phyloP scores from a whole-genome alignment of 2,797 vertebrate species.

The Microctenopoma lineatum region DNA sequence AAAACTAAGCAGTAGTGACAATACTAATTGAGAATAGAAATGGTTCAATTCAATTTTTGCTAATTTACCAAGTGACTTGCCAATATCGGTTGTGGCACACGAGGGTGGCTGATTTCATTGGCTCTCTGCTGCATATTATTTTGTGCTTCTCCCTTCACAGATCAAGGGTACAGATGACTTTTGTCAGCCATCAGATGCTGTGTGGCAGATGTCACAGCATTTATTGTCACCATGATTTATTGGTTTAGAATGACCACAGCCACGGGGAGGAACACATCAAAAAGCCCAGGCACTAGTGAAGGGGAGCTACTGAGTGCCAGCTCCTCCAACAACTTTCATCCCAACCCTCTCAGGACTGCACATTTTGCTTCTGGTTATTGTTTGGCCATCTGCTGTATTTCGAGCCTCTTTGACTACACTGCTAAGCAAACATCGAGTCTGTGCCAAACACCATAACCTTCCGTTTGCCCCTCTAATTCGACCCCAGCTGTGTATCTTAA shows the following conservation, averaged over 20 bases:
- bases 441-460: constrained; percentile 70
- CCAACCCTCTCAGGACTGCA: constrained; percentile 55
- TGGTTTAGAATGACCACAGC: constrained; percentile 71
- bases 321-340: constrained; percentile 72
- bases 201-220: constrained; percentile 81
- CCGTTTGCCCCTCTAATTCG: constrained; percentile 59
- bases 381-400: constrained; percentile 80
- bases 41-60: constrained; percentile 51
- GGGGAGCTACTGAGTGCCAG: constrained; percentile 62
- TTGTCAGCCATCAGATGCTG: constrained; percentile 81
- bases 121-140: constrained; percentile 57
- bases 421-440: constrained; percentile 62
- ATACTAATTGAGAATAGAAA: constrained; percentile 52
- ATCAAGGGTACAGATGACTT: constrained; percentile 77
- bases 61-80: constrained; percentile 58
- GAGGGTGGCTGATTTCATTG: constrained; percentile 38
- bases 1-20: constrained; percentile 48
- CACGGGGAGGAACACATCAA: constrained; percentile 73
- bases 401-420: constrained; percentile 47
- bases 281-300: constrained; percentile 54
- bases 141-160: constrained; percentile 57
- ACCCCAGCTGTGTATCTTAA: constrained; percentile 44
- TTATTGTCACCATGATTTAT: constrained; percentile 83
- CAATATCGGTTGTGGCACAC: constrained; percentile 35
- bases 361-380: constrained; percentile 79